Conservation (phyloP, 2,797 vertebrate species). For the Adelosebastes latens region DNA sequence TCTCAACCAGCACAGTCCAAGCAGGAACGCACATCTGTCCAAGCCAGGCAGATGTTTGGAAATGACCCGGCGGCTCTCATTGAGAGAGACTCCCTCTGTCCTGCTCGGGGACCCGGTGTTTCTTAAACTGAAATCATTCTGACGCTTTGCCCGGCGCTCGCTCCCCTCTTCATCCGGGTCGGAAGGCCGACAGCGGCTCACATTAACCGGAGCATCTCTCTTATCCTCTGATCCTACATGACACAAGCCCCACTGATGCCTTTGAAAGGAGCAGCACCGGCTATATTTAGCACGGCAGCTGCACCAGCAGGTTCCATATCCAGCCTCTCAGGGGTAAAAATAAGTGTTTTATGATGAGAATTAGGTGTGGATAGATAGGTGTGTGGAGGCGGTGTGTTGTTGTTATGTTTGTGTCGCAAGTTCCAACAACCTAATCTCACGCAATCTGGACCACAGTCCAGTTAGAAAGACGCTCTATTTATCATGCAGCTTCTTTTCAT, state of each 20-base stretch:
- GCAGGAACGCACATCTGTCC: slow-evolving; percentile 20
- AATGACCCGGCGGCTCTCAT: slow-evolving; percentile 14
- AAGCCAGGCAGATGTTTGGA: slow-evolving; percentile 39
- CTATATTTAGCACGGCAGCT: slow-evolving; percentile 75
- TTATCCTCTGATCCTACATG: slow-evolving; percentile 64
- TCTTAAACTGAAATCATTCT: slow-evolving; percentile 48
- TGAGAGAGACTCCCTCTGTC: slow-evolving; percentile 8
- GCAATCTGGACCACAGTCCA: not conserved
- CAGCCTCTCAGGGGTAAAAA: slow-evolving; percentile 32
- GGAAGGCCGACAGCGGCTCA: slow-evolving; percentile 49
- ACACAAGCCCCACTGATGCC: slow-evolving; percentile 61
- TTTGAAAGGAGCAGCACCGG: slow-evolving; percentile 61
- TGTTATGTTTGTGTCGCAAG: not conserved
- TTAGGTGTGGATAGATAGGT: not conserved
- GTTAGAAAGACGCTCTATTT: slow-evolving; percentile 15
- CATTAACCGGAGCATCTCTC: slow-evolving; percentile 65
- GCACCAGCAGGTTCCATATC: slow-evolving; percentile 46
- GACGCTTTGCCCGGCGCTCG: slow-evolving; percentile 30
- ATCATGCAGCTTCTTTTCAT: not conserved
- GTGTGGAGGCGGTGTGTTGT: not conserved
- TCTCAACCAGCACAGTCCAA: slow-evolving; percentile 10
- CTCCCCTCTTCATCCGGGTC: slow-evolving; percentile 23
- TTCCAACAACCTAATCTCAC: slow-evolving; percentile 8
- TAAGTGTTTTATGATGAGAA: slow-evolving; percentile 48
- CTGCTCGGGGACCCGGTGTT: slow-evolving; percentile 43